phyloP scores from a whole-genome alignment of 2,113 vertebrate genomes.

The Chloroceryle aenea region DNA sequence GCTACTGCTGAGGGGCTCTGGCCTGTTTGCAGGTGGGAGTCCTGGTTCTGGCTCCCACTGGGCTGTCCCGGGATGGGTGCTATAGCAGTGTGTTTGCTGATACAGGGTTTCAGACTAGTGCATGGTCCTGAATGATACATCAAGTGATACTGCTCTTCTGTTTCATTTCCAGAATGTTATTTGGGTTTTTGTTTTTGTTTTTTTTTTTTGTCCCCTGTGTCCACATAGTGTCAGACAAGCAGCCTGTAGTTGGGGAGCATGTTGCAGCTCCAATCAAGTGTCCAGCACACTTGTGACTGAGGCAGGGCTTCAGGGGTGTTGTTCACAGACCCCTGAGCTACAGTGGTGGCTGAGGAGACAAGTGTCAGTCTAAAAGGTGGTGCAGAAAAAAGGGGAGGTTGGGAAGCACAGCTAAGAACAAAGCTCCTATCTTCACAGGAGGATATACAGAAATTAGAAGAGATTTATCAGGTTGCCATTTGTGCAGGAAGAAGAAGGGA shows the following conservation, averaged over 20 bases:
- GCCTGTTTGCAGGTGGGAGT: not conserved
- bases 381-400: not conserved
- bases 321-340: not conserved
- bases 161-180: not conserved
- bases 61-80: not conserved
- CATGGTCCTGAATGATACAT: not conserved
- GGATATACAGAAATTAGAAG: not conserved
- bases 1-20: not conserved
- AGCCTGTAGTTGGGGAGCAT: not conserved
- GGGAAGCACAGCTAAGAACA: not conserved
- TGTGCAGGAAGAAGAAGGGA: not conserved
- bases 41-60: accelerated
- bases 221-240: accelerated
- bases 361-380: not conserved
- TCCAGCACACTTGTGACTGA: not conserved
- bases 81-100: not conserved
- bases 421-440: not conserved
- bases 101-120: not conserved
- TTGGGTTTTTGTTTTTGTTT: no score
- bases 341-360: not conserved
- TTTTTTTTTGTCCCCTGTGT: not conserved
- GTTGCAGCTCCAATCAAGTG: accelerated
- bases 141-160: accelerated
- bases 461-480: not conserved
- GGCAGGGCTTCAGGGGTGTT: not conserved